Evolutionary conservation across 2,888 invertebrate genomes (phyloP), one percentile per base, ranked within the genome.

Genomic region (Amitus sp.): DNA sequence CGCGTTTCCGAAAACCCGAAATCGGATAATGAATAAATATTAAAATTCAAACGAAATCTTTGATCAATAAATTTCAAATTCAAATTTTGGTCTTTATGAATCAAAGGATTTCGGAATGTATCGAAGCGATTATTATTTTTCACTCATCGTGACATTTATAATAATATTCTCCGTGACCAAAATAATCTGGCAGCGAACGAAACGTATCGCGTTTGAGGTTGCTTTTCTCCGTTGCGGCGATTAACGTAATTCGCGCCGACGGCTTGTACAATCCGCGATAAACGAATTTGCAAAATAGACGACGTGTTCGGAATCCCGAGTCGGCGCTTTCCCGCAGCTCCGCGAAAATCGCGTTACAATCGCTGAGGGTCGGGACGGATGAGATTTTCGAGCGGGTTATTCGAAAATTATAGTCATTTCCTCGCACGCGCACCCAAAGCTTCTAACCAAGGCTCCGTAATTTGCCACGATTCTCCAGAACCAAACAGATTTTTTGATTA

Each of bases 391-490:
- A 52, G 49, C 30, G 42, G 49, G 49, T 56, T 54, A 54, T 62
- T 47, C 45, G 47, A 23, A 62, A 62, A 62, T 62, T 62, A 58
- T 47, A 57, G 62, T 39, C 33, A 50, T 54, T 42, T 28, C 23
- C 20, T 42, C n/a, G 19, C 10, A 19, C 19, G 54, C 20, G 13
- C 23, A 15, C 10, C 27, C 5, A 9, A 4, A 6, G 4, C 5
- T 27, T 27, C 9, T 27, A 9, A 27, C 9, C 27, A 27, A 27
- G 9, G n/a, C 27, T 4, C 27, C 27, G 27, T 27, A 27, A 27
- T 27, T 27, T 27, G 27, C n/a, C n/a, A n/a, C n/a, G n/a, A n/a
- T n/a, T n/a, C n/a, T n/a, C n/a, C n/a, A n/a, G n/a, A n/a, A n/a
- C n/a, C n/a, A n/a, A n/a, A n/a, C n/a, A n/a, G n/a, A n/a, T n/a